Conservation (phyloP, 1,140 invertebrate species). For the Lordiphosa collinella region DNA sequence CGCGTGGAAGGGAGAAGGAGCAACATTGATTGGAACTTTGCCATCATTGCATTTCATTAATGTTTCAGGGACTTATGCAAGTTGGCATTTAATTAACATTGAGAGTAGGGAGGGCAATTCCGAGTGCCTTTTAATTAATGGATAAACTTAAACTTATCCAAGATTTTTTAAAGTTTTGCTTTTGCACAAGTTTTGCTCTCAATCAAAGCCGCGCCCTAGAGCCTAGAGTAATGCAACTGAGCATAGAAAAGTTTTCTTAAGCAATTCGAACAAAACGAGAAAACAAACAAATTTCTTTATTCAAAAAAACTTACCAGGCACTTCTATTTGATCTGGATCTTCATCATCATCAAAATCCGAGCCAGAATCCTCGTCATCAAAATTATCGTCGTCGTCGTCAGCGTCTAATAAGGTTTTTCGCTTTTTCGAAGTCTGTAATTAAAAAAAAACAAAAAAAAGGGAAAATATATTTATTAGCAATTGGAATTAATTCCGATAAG, state of each 20-base stretch:
- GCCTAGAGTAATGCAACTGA: too few species aligned
- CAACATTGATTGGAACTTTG: constrained; percentile 5
- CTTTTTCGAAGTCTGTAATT: constrained; percentile 68
- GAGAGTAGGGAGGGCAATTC: not conserved
- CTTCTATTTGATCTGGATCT: constrained; percentile 93
- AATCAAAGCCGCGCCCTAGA: too few species aligned
- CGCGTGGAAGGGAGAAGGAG: too few species aligned
- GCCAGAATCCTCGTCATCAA: constrained; percentile 85
- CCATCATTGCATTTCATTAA: constrained; percentile 15
- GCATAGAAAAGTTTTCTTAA: too few species aligned
- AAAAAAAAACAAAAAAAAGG: not conserved
- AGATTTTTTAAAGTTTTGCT: too few species aligned
- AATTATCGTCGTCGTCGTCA: constrained; percentile 60
- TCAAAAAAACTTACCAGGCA: constrained; percentile 84
- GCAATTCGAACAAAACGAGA: too few species aligned
- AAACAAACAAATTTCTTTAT: not conserved
- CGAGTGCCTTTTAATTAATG: not conserved
- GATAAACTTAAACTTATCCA: not conserved
- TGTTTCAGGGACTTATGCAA: constrained; percentile 14
- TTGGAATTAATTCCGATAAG: not conserved
- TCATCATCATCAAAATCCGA: constrained; percentile 93
- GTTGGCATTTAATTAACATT: constrained; percentile 7
- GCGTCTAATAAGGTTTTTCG: constrained; percentile 56
- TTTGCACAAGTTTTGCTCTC: too few species aligned
- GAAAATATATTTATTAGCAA: not conserved